Evolutionary conservation across 2,113 vertebrate species (phyloP), one percentile per base, ranked within the genome.

Genomic region (Vimba vimba): DNA sequence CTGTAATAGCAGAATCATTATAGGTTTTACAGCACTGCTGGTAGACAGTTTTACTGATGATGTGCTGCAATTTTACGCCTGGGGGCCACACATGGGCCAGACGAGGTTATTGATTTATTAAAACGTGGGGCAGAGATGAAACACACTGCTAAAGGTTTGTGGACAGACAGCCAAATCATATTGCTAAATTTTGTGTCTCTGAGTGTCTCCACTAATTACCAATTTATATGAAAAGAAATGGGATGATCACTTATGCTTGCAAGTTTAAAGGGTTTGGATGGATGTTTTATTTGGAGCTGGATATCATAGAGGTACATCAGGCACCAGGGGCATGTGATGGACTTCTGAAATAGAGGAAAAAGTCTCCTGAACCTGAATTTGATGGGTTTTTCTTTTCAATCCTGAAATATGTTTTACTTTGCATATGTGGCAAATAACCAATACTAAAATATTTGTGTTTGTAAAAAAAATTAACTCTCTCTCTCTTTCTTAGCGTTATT

Each of bases 1-100:
- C 45, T 50, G 45, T 30, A 82, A 66, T 69, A 82, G 80, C 80
- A 36, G 62, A 82, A 82, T 82, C 64, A 69, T 82, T 82, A 82
- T 68, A 68, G 27, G 64, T 69, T 82, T 82, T 52, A 68, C 27
- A 23, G 62, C 59, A 66, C 79, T 75, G 43, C 23, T 17, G 73
- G 43, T 75, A 75, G 27, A 19, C 25, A 82, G 15, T 82, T 69
- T 68, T 82, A 52, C 79, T 81, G 60, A 64, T 64, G n/a, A 64
- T 47, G 36, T 66, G 60, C 80, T 55, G 64, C 79, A 64, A 47
- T 81, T 81, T 82, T 36, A 52, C 27, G 6, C 62, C 43, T 23
- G 27, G 80, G 57, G 80, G 75, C 80, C 17, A 30, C 79, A 82
- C 62, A 82, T 33, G 43, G 62, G 62, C 62, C 45, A 82, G 62